phyloP scores from a whole-genome alignment of 2,888 invertebrate species.

The Ophion ventricosus region DNA sequence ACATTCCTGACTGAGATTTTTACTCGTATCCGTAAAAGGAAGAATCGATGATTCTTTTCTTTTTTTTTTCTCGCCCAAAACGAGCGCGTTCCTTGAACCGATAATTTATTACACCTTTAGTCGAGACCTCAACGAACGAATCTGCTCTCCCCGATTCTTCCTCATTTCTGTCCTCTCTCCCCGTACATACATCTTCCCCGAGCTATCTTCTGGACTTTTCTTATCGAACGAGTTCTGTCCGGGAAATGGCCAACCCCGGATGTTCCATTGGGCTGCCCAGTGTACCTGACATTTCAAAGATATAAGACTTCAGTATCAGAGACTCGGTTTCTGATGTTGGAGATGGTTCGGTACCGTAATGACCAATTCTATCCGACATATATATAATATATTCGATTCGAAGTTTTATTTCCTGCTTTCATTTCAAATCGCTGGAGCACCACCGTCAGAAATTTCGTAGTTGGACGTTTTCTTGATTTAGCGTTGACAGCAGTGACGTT shows the following conservation, averaged over 20 bases:
- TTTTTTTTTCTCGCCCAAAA: constrained; percentile 55
- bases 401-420: background rate
- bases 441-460: background rate
- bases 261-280: constrained; percentile 27
- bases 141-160: constrained; percentile 34
- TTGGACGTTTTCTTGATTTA: constrained; percentile 19
- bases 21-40: constrained; percentile 17
- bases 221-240: constrained; percentile 29
- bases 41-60: constrained; percentile 51
- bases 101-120: constrained; percentile 63
- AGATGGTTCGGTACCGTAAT: constrained; percentile 15
- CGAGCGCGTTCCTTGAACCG: constrained; percentile 36
- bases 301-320: background rate
- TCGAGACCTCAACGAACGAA: constrained; percentile 27
- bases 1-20: constrained; percentile 30
- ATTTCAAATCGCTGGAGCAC: background rate
- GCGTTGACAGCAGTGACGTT: constrained; percentile 17
- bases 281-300: constrained; percentile 20
- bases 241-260: constrained; percentile 50
- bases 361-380: background rate
- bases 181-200: constrained; percentile 3
- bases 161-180: constrained; percentile 7
- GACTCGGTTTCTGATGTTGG: background rate
- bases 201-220: background rate
- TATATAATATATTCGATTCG: background rate